Conservation (phyloP, 2,113 vertebrate genomes). For the Dendrocopos noguchii region DNA sequence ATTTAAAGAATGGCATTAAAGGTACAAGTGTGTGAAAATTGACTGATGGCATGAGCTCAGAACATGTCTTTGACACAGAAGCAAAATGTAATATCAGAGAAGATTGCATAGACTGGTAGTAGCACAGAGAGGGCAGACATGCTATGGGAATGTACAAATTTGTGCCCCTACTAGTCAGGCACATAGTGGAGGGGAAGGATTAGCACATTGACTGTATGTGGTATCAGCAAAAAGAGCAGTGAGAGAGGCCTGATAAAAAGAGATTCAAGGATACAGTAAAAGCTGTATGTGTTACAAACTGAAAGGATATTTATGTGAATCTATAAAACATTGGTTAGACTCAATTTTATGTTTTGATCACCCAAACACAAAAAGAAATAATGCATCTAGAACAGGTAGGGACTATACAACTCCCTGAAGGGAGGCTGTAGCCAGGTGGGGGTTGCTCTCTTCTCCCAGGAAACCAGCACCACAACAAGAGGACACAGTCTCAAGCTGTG, state of each 20-base stretch:
- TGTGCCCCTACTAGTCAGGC: not conserved
- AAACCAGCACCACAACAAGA: no score
- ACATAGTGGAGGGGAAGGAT: not conserved
- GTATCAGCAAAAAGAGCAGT: not conserved
- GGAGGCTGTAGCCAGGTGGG: no score
- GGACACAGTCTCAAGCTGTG: no score
- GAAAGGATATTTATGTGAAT: not conserved
- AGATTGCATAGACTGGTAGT: not conserved
- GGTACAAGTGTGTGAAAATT: not conserved
- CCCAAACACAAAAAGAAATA: not conserved
- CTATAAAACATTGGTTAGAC: not conserved
- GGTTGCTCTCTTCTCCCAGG: no score
- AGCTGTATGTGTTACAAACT: not conserved
- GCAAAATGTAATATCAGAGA: not conserved
- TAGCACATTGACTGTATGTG: not conserved
- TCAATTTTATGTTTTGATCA: not conserved
- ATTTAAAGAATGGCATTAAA: not conserved
- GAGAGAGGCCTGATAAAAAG: not conserved
- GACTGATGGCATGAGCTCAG: not conserved
- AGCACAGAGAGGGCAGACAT: not conserved
- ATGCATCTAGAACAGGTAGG: not conserved
- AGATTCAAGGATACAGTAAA: not conserved
- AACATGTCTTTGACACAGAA: not conserved
- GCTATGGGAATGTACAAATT: not conserved
- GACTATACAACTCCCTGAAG: not conserved